Evolutionary conservation across 1,140 invertebrate genomes (phyloP).

Genomic region (Lordiphosa collinella): DNA sequence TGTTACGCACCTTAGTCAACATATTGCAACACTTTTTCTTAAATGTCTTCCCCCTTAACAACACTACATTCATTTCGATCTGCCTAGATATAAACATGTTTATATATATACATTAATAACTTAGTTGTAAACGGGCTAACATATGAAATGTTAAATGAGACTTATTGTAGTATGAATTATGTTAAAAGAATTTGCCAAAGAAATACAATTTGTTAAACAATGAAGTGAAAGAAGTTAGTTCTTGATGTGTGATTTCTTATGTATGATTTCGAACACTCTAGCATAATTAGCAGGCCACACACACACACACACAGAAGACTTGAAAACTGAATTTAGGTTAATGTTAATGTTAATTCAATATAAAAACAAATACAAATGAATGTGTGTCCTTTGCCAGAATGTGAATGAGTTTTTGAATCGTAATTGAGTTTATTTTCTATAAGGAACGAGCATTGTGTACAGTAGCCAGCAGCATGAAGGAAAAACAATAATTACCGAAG

Average conservation of each 20-base stretch:
- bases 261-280: conserved; percentile 22
- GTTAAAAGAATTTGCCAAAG: conserved; percentile 67
- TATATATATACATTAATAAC: conserved; percentile 8
- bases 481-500: conserved; percentile 33
- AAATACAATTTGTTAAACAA: conserved; percentile 64
- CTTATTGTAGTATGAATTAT: conserved; percentile 42
- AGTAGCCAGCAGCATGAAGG: conserved; percentile 28
- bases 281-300: conserved; percentile 27
- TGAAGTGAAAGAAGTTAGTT: conserved; percentile 8
- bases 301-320: conserved; percentile 70
- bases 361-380: conserved; percentile 5
- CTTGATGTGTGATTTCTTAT: conserved; percentile 6
- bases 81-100: conserved; percentile 19
- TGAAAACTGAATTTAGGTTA: conserved; percentile 61
- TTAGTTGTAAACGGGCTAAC: conserved; percentile 1
- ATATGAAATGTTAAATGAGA: conserved; percentile 23
- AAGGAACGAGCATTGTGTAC: conserved; percentile 34
- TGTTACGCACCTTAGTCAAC: too few relatives aligned
- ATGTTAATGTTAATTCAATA: conserved; percentile 55
- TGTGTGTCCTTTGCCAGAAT: conserved; percentile 24
- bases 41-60: too few relatives aligned
- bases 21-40: too few relatives aligned
- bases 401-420: conserved; percentile 52
- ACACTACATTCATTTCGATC: neutral
- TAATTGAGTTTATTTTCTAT: conserved; percentile 18